Percentiles rank a stretch among this genome's conserved stretches.
Evolutionary conservation across 2,113 vertebrate species (phyloP).

Genomic region (Pollimyrus isidori): DNA sequence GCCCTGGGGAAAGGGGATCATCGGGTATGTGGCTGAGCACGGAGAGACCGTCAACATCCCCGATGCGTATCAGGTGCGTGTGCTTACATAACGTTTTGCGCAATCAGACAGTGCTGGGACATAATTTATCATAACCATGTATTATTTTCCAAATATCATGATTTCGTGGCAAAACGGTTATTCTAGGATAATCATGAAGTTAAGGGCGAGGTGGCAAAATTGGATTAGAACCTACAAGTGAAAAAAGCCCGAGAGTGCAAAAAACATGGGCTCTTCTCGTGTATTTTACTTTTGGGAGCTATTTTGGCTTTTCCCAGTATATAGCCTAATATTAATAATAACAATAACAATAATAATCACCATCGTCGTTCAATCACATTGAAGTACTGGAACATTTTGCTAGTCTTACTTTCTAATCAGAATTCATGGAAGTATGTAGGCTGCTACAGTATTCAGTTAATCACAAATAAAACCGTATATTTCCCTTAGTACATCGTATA

Average conservation of each 20-base stretch:
- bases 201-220: not conserved
- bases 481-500: not conserved
- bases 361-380: not conserved
- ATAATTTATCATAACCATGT: not conserved
- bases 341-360: not conserved
- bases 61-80: conserved; percentile 92
- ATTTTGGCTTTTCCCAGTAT: not conserved
- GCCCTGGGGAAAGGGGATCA: conserved; percentile 96
- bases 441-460: not conserved
- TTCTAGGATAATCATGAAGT: not conserved
- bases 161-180: not conserved
- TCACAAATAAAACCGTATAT: not conserved
- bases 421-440: not conserved
- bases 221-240: conserved; percentile 12
- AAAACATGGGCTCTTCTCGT: not conserved
- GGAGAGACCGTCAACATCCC: conserved; percentile 95
- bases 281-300: not conserved
- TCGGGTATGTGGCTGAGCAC: conserved; percentile 93
- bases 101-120: conserved; percentile 11
- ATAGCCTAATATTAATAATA: not conserved
- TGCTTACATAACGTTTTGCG: conserved; percentile 21
- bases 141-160: not conserved
- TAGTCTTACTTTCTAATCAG: not conserved
- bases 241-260: not conserved
- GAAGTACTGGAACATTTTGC: not conserved